These are phyloP conservation scores for Drosophila kanekoi DNA, from an alignment of 2,888 invertebrate species.

Conservation along the genomic window DNA sequence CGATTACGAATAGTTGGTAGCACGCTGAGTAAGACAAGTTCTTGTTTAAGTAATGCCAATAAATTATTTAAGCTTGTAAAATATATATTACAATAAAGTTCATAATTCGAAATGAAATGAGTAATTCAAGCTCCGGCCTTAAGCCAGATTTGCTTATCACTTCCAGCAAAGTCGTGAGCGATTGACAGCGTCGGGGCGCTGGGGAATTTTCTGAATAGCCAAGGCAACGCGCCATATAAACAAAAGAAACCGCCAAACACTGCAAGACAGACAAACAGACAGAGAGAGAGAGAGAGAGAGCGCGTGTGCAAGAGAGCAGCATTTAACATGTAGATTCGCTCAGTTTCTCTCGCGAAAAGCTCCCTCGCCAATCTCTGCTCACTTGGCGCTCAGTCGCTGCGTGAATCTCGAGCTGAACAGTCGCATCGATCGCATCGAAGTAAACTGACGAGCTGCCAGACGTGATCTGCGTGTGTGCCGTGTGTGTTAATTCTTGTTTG, in stretches of 20 bases:
- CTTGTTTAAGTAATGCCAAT: not conserved
- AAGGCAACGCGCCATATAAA: conserved; percentile 21
- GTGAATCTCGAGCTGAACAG: conserved; percentile 30
- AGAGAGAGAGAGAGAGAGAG: not conserved
- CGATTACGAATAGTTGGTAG: not conserved
- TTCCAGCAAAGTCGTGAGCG: not conserved
- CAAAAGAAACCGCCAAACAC: conserved; percentile 8
- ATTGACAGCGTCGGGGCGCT: conserved; percentile 16
- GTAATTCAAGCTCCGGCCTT: not conserved
- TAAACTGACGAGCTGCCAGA: not conserved
- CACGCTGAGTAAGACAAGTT: not conserved
- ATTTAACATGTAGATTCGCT: not conserved
- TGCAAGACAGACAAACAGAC: not conserved
- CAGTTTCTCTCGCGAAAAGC: not conserved
- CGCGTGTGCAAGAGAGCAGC: not conserved
- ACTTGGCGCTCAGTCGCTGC: conserved; percentile 29
- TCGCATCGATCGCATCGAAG: conserved; percentile 28
- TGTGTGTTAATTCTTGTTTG: not conserved
- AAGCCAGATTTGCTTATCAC: conserved; percentile 21
- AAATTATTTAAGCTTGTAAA: not conserved
- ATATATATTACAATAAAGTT: not conserved
- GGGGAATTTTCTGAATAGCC: conserved; percentile 19
- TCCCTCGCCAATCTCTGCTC: conserved; percentile 7
- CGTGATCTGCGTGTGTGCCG: not conserved
- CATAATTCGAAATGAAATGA: not conserved